phyloP scores from a whole-genome alignment of 2,888 invertebrate species.

The Nysson spinosus region DNA sequence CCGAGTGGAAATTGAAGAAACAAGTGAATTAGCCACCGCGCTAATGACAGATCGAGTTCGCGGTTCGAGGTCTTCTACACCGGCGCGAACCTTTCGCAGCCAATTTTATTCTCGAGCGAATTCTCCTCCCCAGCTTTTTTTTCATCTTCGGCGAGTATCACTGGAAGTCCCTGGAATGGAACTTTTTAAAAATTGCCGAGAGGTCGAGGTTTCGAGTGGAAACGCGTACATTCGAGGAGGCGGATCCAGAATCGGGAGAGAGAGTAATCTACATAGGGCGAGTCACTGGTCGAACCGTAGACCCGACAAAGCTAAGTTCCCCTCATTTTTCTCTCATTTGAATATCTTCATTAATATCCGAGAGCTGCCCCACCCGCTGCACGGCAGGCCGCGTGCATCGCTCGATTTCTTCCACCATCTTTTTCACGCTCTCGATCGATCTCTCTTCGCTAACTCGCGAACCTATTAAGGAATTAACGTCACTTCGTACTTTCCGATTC shows the following conservation, averaged over 20 bases:
- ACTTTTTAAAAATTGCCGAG: conserved; percentile 41
- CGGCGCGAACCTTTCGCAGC: conserved; percentile 49
- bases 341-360: conserved; percentile 77
- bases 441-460: conserved; percentile 66
- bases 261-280: conserved; percentile 72
- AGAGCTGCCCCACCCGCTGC: conserved; percentile 52
- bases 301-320: conserved; percentile 78
- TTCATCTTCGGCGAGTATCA: no score
- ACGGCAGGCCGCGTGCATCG: conserved; percentile 67
- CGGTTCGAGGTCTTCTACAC: conserved; percentile 30
- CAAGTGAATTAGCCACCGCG: conserved; percentile 75
- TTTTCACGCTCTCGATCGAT: no score
- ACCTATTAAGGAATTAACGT: conserved; percentile 28
- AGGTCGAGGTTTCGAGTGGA: conserved; percentile 14
- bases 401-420: conserved; percentile 72
- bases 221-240: conserved; percentile 4
- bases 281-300: conserved; percentile 74
- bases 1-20: conserved; percentile 77
- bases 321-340: conserved; percentile 75
- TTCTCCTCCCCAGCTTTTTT: no score
- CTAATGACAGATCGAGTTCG: conserved; percentile 74
- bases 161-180: no score
- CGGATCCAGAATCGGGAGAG: conserved; percentile 32
- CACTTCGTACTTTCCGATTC: conserved; percentile 27
- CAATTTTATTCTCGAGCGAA: no score